Conservation (phyloP, 2,113 vertebrate genomes). For the Regulus satrapa region DNA sequence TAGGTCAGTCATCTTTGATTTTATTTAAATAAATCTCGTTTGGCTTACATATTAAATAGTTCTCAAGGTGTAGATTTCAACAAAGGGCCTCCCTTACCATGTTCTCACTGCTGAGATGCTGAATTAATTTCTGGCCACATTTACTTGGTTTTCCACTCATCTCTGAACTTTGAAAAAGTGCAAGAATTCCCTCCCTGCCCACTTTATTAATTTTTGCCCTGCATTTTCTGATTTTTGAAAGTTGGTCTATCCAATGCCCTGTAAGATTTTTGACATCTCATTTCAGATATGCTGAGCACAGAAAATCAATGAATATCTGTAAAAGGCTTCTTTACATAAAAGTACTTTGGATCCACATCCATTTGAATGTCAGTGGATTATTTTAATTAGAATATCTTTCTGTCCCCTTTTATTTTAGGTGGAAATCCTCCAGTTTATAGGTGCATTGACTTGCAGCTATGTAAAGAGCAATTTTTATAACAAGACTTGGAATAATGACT, state of each 20-base stretch:
- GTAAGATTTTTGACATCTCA: not conserved
- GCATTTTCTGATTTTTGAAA: not conserved
- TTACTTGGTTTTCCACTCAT: not conserved
- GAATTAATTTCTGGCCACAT: not conserved
- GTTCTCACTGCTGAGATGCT: not conserved
- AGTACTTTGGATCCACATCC: not conserved
- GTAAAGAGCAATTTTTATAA: not conserved
- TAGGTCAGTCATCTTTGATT: not conserved
- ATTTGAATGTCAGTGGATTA: not conserved
- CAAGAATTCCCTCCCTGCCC: not conserved
- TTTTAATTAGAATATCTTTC: not conserved
- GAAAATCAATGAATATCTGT: not conserved
- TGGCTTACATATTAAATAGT: not conserved
- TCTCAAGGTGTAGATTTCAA: not conserved
- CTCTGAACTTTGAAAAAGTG: not conserved
- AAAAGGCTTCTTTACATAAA: not conserved
- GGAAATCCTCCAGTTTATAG: not conserved
- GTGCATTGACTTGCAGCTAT: not conserved
- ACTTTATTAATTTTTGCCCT: not conserved
- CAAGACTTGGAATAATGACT: not conserved
- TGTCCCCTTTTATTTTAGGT: not conserved
- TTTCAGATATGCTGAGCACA: not conserved
- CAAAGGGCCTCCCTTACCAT: not conserved
- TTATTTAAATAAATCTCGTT: not conserved
- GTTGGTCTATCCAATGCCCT: not conserved